Evolutionary conservation across 1,140 invertebrate genomes (phyloP).

Genomic region (Pseudachorutes palmiensis): DNA sequence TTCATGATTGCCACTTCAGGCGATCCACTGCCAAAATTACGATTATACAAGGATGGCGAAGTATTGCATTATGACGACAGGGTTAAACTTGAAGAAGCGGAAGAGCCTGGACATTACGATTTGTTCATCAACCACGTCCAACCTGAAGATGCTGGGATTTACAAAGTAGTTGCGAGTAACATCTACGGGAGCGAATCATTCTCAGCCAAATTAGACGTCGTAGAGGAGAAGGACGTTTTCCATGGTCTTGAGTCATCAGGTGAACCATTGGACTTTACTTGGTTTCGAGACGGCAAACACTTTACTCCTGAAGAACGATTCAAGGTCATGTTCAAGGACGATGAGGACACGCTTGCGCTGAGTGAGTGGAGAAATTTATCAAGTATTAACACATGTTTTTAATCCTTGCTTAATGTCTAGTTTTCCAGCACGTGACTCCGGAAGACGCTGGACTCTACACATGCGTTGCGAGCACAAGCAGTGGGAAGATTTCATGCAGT

Average conservation of each 20-base stretch:
- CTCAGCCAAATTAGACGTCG: constrained; percentile 55
- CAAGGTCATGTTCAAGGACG: constrained; percentile 71
- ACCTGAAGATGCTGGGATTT: constrained; percentile 72
- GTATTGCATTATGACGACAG: constrained; percentile 62
- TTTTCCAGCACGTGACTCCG: constrained; percentile 86
- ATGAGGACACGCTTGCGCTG: constrained; percentile 7
- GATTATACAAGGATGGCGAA: constrained; percentile 72
- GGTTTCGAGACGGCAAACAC: constrained; percentile 80
- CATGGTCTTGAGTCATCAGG: constrained; percentile 46
- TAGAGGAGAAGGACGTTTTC: constrained; percentile 72
- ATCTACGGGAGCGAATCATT: constrained; percentile 66
- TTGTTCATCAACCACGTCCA: constrained; percentile 76
- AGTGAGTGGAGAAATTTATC: background rate
- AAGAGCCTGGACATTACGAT: constrained; percentile 73
- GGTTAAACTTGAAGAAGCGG: constrained; percentile 42
- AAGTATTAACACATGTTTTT: constrained; percentile 8
- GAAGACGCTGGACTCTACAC: constrained; percentile 84
- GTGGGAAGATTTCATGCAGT: constrained; percentile 85
- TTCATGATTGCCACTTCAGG: constrained; percentile 85
- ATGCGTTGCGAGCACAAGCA: constrained; percentile 83
- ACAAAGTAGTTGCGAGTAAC: constrained; percentile 80
- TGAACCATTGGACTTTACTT: constrained; percentile 59
- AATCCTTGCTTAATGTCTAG: constrained; percentile 72
- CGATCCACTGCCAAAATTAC: constrained; percentile 68
- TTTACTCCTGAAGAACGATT: constrained; percentile 89